Evolutionary conservation across 2,797 vertebrate genomes (phyloP).

Genomic region (Erithacus rubecula): DNA sequence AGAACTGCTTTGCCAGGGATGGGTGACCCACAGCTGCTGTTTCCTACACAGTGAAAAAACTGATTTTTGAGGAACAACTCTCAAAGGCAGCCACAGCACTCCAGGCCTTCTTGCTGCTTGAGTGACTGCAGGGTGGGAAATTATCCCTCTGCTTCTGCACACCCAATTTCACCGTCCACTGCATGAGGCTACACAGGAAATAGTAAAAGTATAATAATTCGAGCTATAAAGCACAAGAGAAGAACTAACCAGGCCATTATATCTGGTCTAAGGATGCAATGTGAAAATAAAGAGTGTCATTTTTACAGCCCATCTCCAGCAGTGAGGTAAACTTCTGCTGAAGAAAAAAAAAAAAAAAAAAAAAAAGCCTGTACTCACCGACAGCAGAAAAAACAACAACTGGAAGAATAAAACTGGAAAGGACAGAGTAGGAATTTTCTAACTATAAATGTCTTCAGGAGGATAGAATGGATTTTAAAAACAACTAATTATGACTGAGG

Average conservation of each 20-base stretch:
- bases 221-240: not conserved
- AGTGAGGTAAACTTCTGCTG: slow-evolving; percentile 9
- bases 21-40: not conserved
- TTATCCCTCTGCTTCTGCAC: not conserved
- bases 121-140: not conserved
- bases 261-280: not conserved
- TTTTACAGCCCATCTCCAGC: slow-evolving; percentile 25
- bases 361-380: not conserved
- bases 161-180: not conserved
- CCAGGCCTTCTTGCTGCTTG: not conserved
- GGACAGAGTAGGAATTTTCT: not conserved
- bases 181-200: not conserved
- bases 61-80: not conserved
- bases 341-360: not conserved
- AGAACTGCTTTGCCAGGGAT: not conserved
- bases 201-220: not conserved
- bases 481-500: not conserved
- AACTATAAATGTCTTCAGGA: not conserved
- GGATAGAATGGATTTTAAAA: slow-evolving; percentile 14
- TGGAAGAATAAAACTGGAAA: slow-evolving; percentile 5
- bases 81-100: not conserved
- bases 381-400: not conserved
- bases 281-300: not conserved
- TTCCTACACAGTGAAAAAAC: not conserved
- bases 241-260: not conserved